Evolutionary conservation across 2,888 invertebrate genomes (phyloP).

Genomic region (Phanerotoma sp.): DNA sequence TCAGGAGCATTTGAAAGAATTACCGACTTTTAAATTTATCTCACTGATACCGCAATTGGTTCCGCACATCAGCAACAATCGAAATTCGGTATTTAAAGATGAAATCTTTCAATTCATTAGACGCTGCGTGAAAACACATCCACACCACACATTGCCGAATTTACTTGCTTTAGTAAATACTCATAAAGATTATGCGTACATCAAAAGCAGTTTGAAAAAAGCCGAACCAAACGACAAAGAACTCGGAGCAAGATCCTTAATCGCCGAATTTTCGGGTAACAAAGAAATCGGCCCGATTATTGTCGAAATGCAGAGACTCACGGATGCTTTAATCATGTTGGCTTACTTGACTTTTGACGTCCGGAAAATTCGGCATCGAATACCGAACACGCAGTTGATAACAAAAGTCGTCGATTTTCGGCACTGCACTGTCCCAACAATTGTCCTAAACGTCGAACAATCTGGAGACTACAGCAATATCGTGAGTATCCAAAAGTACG

Average conservation of each 20-base stretch:
- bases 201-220: too few relatives aligned
- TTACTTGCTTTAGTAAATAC: slow-evolving; percentile 75
- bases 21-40: slow-evolving; percentile 83
- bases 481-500: slow-evolving; percentile 68
- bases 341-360: too few relatives aligned
- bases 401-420: too few relatives aligned
- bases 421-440: slow-evolving; percentile 70
- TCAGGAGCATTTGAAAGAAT: slow-evolving; percentile 58
- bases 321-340: too few relatives aligned
- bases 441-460: slow-evolving; percentile 65
- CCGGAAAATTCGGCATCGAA: too few relatives aligned
- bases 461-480: slow-evolving; percentile 66
- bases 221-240: slow-evolving; percentile 60
- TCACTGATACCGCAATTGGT: slow-evolving; percentile 85
- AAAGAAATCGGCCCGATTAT: too few relatives aligned
- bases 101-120: slow-evolving; percentile 66
- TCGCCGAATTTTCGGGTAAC: slow-evolving; percentile 57
- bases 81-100: slow-evolving; percentile 59
- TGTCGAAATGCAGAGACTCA: too few relatives aligned
- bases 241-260: slow-evolving; percentile 61
- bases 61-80: slow-evolving; percentile 67
- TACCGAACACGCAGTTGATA: too few relatives aligned
- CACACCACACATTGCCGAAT: slow-evolving; percentile 84
- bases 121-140: slow-evolving; percentile 77
- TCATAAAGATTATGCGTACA: slow-evolving; percentile 62